Evolutionary conservation across 2,888 invertebrate genomes (phyloP), one percentile per base, ranked within the genome.

Genomic region (Choreutis nemorana): DNA sequence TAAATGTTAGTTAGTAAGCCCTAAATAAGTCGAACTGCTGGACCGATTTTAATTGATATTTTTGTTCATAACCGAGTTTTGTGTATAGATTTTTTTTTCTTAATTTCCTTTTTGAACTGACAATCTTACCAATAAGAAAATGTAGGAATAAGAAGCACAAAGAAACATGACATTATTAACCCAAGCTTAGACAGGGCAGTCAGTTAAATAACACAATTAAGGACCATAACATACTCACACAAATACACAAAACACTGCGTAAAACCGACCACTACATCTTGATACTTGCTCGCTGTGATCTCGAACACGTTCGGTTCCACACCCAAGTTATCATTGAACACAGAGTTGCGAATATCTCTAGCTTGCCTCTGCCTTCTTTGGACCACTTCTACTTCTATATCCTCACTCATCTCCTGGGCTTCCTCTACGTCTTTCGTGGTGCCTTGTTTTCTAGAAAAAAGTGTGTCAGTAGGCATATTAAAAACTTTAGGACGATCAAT

Each of bases 171-270:
- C n/a, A n/a, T n/a, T n/a, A n/a, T n/a, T n/a, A n/a, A n/a, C n/a
- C n/a, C n/a, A n/a, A n/a, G n/a, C n/a, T n/a, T n/a, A n/a, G n/a
- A n/a, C n/a, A n/a, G n/a, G n/a, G n/a, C n/a, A n/a, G n/a, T n/a
- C n/a, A n/a, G n/a, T n/a, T n/a, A n/a, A n/a, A 4, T 16, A 29
- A 13, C 7, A 25, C 23, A 14, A 29, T 20, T 24, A 18, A 22
- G n/a, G 10, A 21, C 28, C 25, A 25, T 22, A n/a, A n/a, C 11
- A 20, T 6, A 70, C 79, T 72, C 27, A 81, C 81, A 60, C 20
- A 78, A 40, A 49, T 70, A 81, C 64, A 79, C 61, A 7, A 64
- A 33, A 37, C 77, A 79, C 39, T 78, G 75, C 22, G 70, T 60
- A 40, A 71, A 66, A 0, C 78, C 75, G 0, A 44, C 43, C 2